These are phyloP conservation scores for Acrossocheilus fasciatus DNA, from an alignment of 2,797 vertebrate species.

Conservation along the genomic window DNA sequence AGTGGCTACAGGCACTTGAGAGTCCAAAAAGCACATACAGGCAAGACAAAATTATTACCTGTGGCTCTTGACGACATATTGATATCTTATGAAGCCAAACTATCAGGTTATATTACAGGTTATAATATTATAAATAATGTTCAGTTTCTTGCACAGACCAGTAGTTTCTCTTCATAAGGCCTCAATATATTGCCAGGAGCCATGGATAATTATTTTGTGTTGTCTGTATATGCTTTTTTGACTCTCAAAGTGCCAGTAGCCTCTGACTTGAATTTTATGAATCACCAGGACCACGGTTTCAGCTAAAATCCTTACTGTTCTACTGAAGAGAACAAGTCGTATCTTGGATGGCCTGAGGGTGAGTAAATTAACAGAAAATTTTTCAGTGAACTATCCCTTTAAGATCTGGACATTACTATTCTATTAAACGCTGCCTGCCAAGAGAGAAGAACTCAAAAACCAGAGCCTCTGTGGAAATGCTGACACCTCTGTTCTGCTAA, in stretches of 20 bases:
- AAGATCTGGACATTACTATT: slow-evolving; percentile 68
- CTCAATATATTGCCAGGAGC: neutral
- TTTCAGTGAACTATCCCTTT: neutral
- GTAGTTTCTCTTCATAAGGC: neutral
- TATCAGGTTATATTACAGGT: neutral
- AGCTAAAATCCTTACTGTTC: neutral
- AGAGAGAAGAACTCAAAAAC: slow-evolving; percentile 69
- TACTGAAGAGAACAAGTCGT: neutral
- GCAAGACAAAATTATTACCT: too few species aligned
- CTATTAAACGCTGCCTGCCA: slow-evolving; percentile 72
- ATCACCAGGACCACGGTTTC: neutral
- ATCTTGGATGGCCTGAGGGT: neutral
- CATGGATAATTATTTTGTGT: neutral
- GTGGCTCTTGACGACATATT: too few species aligned
- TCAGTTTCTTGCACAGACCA: neutral
- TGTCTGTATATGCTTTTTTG: neutral
- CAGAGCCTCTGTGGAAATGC: slow-evolving; percentile 71
- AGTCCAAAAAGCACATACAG: too few species aligned
- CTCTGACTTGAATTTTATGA: neutral
- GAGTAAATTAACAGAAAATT: neutral
- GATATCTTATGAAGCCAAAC: too few species aligned
- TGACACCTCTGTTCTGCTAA: slow-evolving; percentile 70
- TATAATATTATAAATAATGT: neutral
- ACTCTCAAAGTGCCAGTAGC: neutral
- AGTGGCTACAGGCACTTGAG: too few species aligned